phyloP scores from a whole-genome alignment of 2,797 vertebrate species.

The Brachymystax lenok region DNA sequence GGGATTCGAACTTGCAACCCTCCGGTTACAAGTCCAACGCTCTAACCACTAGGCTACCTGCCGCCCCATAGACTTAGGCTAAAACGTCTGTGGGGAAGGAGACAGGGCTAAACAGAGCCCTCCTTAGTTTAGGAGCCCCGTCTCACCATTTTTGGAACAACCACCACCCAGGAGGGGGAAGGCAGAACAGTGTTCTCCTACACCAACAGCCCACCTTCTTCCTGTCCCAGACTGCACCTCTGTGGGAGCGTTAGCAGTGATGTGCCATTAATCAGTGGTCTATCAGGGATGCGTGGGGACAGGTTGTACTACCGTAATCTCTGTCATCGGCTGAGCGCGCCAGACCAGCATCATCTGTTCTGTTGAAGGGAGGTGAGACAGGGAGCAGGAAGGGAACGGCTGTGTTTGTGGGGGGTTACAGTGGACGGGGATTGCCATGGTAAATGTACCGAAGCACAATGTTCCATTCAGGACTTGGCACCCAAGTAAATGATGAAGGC shows the following conservation, averaged over 20 bases:
- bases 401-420: conserved; percentile 23
- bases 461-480: conserved; percentile 39
- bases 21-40: too few species aligned
- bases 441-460: conserved; percentile 40
- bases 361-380: conserved; percentile 35
- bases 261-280: conserved; percentile 54
- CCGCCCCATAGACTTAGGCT: too few species aligned
- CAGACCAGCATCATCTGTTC: conserved; percentile 55
- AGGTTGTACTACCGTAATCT: conserved; percentile 53
- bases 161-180: conserved; percentile 26
- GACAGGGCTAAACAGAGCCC: neutral
- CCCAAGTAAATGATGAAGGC: conserved; percentile 5
- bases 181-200: conserved; percentile 1
- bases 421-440: neutral
- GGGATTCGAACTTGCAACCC: too few species aligned
- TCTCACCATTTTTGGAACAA: conserved; percentile 34
- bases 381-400: neutral
- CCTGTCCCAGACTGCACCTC: conserved; percentile 39
- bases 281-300: conserved; percentile 56
- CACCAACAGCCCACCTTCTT: conserved; percentile 36
- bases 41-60: too few species aligned
- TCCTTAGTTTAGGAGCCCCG: neutral
- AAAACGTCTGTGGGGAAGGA: neutral
- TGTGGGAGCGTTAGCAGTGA: conserved; percentile 49
- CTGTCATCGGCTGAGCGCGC: conserved; percentile 50